Percentiles rank a stretch among this genome's conserved stretches.
Evolutionary conservation across 2,888 invertebrate genomes (phyloP).

Genomic region (Drosophila monieri): DNA sequence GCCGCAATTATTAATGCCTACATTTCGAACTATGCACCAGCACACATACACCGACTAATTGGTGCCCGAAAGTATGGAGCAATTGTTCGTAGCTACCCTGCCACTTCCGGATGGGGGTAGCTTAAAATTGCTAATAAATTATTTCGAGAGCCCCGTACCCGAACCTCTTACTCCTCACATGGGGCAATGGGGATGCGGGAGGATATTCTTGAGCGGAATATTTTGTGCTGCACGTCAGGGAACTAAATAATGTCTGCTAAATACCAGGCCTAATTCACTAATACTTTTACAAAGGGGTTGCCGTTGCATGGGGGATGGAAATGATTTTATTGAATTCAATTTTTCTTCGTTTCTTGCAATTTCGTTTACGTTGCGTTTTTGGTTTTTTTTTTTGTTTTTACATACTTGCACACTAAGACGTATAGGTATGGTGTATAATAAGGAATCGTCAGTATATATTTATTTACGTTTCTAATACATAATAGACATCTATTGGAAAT

Average conservation of each 20-base stretch:
- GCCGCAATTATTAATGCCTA: constrained; percentile 8
- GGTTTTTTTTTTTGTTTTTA: constrained; percentile 19
- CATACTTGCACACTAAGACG: constrained; percentile 52
- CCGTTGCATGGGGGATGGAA: constrained; percentile 10
- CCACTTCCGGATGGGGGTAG: constrained; percentile 16
- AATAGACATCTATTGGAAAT: constrained; percentile 78
- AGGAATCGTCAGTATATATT: constrained; percentile 58
- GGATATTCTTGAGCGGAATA: constrained; percentile 20
- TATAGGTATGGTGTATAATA: constrained; percentile 44
- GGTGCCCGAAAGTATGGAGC: constrained; percentile 43
- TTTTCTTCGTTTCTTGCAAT: constrained; percentile 38
- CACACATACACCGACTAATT: constrained; percentile 32
- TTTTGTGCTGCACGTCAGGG: constrained; percentile 27
- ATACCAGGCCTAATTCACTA: constrained; percentile 71
- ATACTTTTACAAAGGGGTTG: constrained; percentile 45
- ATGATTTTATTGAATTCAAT: constrained; percentile 37
- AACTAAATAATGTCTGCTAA: constrained; percentile 60
- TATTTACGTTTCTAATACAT: constrained; percentile 53
- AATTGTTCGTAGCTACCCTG: constrained; percentile 21
- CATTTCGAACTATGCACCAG: constrained; percentile 18
- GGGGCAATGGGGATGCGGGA: constrained; percentile 1
- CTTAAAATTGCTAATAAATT: constrained; percentile 62
- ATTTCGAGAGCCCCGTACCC: constrained; percentile 38
- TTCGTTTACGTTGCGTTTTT: constrained; percentile 40
- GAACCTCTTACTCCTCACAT: not conserved